phyloP scores from a whole-genome alignment of 2,888 invertebrate genomes.

The Aleiodes alternator region DNA sequence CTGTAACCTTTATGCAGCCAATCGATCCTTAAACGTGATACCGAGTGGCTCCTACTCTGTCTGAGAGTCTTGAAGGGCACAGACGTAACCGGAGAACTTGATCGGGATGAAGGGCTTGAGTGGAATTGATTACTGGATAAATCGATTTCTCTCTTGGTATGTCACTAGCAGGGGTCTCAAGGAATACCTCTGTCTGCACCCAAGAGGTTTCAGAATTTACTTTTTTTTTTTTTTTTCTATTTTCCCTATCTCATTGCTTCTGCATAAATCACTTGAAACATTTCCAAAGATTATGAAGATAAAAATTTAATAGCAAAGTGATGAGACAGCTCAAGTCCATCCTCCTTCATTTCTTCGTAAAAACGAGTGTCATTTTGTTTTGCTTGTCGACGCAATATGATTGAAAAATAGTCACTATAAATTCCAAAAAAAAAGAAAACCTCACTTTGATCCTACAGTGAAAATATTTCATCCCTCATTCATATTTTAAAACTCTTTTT shows the following conservation, averaged over 20 bases:
- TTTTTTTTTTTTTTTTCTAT: background rate
- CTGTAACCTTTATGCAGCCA: constrained; percentile 8
- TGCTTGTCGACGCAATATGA: background rate
- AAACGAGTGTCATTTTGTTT: background rate
- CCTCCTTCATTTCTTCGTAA: no score
- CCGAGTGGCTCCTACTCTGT: constrained; percentile 20
- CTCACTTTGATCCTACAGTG: constrained; percentile 34
- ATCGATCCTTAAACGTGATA: constrained; percentile 30
- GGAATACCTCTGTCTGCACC: constrained; percentile 30
- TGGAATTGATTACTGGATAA: constrained; percentile 33
- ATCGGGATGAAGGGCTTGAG: constrained; percentile 32
- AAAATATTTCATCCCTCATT: constrained; percentile 38
- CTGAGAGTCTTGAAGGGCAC: constrained; percentile 11
- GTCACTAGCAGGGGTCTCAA: constrained; percentile 25
- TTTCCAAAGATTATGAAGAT: background rate
- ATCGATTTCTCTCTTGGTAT: constrained; percentile 24
- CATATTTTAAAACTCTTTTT: background rate
- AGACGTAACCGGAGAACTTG: constrained; percentile 24
- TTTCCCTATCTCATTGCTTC: constrained; percentile 1
- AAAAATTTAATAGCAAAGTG: no score
- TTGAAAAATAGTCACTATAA: background rate
- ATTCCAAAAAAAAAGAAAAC: no score
- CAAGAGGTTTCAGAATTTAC: constrained; percentile 6
- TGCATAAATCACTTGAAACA: constrained; percentile 25
- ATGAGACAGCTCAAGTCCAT: no score